These are phyloP conservation scores for Nebria ingens DNA, from an alignment of 1,140 invertebrate species.

Conservation along the genomic window DNA sequence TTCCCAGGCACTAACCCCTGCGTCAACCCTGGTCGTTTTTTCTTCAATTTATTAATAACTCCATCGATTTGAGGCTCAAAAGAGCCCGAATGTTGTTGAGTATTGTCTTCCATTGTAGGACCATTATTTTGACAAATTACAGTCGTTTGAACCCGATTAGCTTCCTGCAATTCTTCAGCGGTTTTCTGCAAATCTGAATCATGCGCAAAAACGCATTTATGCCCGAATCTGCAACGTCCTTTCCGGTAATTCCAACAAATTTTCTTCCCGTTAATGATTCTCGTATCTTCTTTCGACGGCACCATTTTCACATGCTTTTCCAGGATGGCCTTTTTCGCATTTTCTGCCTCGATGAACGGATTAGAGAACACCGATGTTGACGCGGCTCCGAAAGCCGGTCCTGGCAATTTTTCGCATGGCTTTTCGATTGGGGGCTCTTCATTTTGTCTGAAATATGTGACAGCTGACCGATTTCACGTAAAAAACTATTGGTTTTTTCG, in stretches of 20 bases:
- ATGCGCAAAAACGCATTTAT: conserved; percentile 87
- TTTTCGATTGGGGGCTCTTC: conserved; percentile 12
- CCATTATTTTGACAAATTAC: conserved; percentile 34
- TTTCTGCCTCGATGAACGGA: conserved; percentile 81
- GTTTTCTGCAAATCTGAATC: conserved; percentile 68
- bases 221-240: conserved; percentile 81
- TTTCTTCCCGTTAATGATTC: conserved; percentile 75
- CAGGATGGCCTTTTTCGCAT: conserved; percentile 72
- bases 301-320: conserved; percentile 94
- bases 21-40: conserved; percentile 67
- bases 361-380: conserved; percentile 74
- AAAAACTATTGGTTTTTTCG: not conserved
- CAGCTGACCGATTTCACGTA: conserved; percentile 27
- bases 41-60: conserved; percentile 42
- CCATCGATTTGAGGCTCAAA: conserved; percentile 31
- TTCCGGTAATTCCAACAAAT: conserved; percentile 91
- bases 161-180: conserved; percentile 42
- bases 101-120: conserved; percentile 6
- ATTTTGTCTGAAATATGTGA: conserved; percentile 26
- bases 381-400: conserved; percentile 39
- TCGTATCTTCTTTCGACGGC: conserved; percentile 55
- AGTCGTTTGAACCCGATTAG: conserved; percentile 41
- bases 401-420: conserved; percentile 33
- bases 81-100: conserved; percentile 16
- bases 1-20: conserved; percentile 72